phyloP scores from a whole-genome alignment of 2,888 invertebrate genomes.

The Drosophila melanosoma region DNA sequence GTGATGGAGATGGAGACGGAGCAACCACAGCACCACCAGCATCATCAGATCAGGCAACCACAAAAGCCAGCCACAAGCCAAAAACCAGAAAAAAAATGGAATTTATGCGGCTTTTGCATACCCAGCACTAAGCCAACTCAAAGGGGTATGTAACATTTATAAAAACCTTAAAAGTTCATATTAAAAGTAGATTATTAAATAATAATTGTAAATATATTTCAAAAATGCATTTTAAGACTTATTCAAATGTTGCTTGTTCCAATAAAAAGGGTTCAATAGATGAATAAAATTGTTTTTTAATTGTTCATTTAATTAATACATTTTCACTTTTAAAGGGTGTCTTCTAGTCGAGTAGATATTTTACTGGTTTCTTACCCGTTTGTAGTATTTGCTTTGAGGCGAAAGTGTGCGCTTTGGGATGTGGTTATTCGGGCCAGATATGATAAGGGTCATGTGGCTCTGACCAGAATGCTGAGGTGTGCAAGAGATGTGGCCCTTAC shows the following conservation, averaged over 20 bases:
- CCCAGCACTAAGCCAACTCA: neutral
- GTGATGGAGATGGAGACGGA: slow-evolving; percentile 30
- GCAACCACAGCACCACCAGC: slow-evolving; percentile 31
- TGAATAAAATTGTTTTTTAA: neutral
- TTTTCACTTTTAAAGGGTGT: slow-evolving; percentile 16
- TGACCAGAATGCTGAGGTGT: slow-evolving; percentile 35
- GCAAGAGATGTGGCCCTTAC: slow-evolving; percentile 7
- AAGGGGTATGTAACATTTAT: neutral
- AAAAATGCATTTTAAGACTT: neutral
- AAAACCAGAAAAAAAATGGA: slow-evolving; percentile 44
- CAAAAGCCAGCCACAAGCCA: slow-evolving; percentile 52
- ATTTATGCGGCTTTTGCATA: slow-evolving; percentile 57
- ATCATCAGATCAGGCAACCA: slow-evolving; percentile 31
- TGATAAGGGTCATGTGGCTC: slow-evolving; percentile 73
- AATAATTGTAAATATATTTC: neutral
- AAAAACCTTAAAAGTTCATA: neutral
- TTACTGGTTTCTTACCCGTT: neutral
- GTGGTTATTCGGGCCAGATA: slow-evolving; percentile 59
- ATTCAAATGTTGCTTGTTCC: neutral
- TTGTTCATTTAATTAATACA: neutral
- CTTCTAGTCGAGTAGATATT: neutral
- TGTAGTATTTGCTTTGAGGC: slow-evolving; percentile 65
- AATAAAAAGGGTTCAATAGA: too few species aligned
- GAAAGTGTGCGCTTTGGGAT: slow-evolving; percentile 71
- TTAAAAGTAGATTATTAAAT: neutral